Conservation (phyloP, 2,113 vertebrate genomes). For the Perccottus glenii region DNA sequence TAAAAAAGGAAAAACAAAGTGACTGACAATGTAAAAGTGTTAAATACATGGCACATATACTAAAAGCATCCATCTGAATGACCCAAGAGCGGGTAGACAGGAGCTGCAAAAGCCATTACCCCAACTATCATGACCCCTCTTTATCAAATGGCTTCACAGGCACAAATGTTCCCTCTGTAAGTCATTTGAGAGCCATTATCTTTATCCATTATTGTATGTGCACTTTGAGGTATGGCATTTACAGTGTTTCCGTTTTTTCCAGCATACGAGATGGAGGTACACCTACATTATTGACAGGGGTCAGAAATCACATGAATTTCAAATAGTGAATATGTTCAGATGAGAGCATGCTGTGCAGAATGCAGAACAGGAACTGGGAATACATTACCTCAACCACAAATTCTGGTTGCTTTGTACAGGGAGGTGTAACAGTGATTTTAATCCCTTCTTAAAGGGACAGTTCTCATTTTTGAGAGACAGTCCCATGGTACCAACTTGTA, state of each 20-base stretch:
- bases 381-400: neutral
- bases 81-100: slow-evolving; percentile 41
- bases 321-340: neutral
- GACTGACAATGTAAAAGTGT: slow-evolving; percentile 22
- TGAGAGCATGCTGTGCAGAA: neutral
- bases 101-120: slow-evolving; percentile 58
- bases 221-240: slow-evolving; percentile 55
- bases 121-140: slow-evolving; percentile 57
- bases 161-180: slow-evolving; percentile 59
- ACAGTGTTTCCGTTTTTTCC: slow-evolving; percentile 19
- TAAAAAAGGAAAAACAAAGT: slow-evolving; percentile 32
- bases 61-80: slow-evolving; percentile 55
- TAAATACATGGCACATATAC: neutral
- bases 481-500: no score
- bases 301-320: slow-evolving; percentile 2
- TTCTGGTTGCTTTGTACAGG: neutral
- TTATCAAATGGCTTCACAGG: slow-evolving; percentile 62
- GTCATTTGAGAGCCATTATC: slow-evolving; percentile 60
- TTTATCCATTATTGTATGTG: slow-evolving; percentile 43
- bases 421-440: neutral
- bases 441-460: neutral
- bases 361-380: neutral
- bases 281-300: slow-evolving; percentile 5
- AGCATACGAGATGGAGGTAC: neutral
- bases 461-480: no score